Evolutionary conservation across 2,888 invertebrate species (phyloP).

Genomic region (Hofmannophila pseudospretella): DNA sequence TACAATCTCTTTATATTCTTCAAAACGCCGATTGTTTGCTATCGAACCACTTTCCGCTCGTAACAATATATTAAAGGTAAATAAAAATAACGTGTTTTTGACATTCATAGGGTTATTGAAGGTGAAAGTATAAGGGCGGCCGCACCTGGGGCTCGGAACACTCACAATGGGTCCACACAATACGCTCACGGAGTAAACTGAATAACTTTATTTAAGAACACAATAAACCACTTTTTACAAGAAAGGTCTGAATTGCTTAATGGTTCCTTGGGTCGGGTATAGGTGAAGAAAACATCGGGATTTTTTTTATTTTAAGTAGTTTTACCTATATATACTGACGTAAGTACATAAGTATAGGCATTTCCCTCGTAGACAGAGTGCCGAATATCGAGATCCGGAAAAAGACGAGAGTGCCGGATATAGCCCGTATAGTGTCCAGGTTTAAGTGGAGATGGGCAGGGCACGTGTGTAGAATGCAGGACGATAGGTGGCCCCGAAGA

Average conservation of each 20-base stretch:
- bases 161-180: conserved; percentile 61
- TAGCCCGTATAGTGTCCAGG: no score
- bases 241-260: conserved; percentile 57
- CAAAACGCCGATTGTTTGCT: conserved; percentile 16
- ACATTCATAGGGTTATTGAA: conserved; percentile 68
- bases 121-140: conserved; percentile 47
- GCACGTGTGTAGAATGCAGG: no score
- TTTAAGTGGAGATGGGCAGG: no score
- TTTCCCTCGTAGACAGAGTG: no score
- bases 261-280: conserved; percentile 37
- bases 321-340: background rate
- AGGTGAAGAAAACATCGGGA: conserved; percentile 35
- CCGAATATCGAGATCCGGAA: no score
- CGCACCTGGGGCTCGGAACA: conserved; percentile 53
- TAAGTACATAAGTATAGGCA: background rate
- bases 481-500: no score
- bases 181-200: conserved; percentile 60
- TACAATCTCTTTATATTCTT: background rate
- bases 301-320: conserved; percentile 10
- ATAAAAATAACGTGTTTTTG: conserved; percentile 68
- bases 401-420: no score
- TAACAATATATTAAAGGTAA: conserved; percentile 51
- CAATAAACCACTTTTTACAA: conserved; percentile 73
- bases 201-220: conserved; percentile 75
- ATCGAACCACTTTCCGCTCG: conserved; percentile 36